Evolutionary conservation across 2,113 vertebrate species (phyloP).

Genomic region (Seriola rivoliana): DNA sequence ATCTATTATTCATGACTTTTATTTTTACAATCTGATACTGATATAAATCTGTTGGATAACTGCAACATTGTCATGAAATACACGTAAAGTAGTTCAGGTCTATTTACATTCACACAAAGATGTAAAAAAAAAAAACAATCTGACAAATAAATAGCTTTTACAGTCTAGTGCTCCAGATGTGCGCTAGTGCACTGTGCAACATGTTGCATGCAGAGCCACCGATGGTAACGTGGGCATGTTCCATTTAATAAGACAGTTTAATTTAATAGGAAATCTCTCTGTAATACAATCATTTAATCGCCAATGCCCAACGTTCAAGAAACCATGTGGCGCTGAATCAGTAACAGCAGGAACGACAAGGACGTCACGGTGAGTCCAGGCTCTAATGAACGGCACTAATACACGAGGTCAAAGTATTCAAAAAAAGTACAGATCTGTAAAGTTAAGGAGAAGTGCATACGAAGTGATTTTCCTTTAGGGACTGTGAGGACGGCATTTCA

Average conservation of each 20-base stretch:
- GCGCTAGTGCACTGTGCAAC: conserved; percentile 74
- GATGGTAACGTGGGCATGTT: neutral
- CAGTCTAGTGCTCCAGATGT: conserved; percentile 84
- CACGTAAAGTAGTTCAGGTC: conserved; percentile 28
- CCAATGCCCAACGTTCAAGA: neutral
- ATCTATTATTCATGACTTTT: neutral
- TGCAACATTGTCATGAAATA: conserved; percentile 27
- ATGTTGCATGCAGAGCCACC: conserved; percentile 55
- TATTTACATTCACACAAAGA: conserved; percentile 51
- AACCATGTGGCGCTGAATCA: neutral
- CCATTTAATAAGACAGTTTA: neutral
- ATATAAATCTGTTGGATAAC: conserved; percentile 7
- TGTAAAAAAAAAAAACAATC: conserved; percentile 15
- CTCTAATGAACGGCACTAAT: neutral
- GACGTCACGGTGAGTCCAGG: neutral
- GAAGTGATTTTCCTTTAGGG: too few relatives aligned
- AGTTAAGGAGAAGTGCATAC: neutral
- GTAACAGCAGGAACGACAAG: neutral
- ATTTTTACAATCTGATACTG: conserved; percentile 8
- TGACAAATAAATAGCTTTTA: conserved; percentile 73
- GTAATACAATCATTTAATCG: neutral
- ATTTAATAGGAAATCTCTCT: neutral
- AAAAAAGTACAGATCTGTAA: neutral
- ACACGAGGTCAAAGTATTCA: too few relatives aligned
- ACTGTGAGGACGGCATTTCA: too few relatives aligned